Conservation (phyloP, 2,888 invertebrate genomes). For the Tetragonula carbonaria region DNA sequence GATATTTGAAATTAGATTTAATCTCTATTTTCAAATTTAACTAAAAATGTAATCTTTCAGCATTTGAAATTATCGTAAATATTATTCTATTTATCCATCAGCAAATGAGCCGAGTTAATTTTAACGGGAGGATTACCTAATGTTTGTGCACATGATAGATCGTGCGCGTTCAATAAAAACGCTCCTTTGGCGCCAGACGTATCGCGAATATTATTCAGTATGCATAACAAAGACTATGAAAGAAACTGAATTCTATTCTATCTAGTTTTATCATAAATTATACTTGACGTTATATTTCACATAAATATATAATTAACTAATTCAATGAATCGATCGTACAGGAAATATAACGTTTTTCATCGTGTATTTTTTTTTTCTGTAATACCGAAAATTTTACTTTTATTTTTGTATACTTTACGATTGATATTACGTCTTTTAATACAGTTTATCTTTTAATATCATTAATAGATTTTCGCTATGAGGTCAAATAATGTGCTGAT, state of each 20-base stretch:
- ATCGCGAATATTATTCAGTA: constrained; percentile 14
- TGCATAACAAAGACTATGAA: constrained; percentile 11
- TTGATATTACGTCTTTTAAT: neutral
- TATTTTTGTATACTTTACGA: neutral
- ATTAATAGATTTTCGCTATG: neutral
- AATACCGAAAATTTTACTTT: neutral
- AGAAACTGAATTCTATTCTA: constrained; percentile 11
- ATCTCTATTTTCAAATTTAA: neutral
- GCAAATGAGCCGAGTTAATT: constrained; percentile 16
- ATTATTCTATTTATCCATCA: neutral
- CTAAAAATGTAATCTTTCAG: neutral
- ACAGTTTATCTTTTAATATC: neutral
- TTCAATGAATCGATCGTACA: constrained; percentile 16
- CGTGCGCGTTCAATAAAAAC: constrained; percentile 13
- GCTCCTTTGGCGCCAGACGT: constrained; percentile 2
- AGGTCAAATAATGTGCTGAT: neutral
- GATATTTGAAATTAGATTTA: neutral
- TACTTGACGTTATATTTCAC: constrained; percentile 16
- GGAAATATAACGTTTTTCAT: constrained; percentile 1
- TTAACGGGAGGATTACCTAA: constrained; percentile 23
- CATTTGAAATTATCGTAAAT: neutral
- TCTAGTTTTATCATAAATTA: constrained; percentile 27
- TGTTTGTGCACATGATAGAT: constrained; percentile 21
- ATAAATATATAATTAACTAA: constrained; percentile 31
- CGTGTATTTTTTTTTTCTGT: neutral